phyloP scores from a whole-genome alignment of 2,888 invertebrate species.

The Cephus nigrinus region DNA sequence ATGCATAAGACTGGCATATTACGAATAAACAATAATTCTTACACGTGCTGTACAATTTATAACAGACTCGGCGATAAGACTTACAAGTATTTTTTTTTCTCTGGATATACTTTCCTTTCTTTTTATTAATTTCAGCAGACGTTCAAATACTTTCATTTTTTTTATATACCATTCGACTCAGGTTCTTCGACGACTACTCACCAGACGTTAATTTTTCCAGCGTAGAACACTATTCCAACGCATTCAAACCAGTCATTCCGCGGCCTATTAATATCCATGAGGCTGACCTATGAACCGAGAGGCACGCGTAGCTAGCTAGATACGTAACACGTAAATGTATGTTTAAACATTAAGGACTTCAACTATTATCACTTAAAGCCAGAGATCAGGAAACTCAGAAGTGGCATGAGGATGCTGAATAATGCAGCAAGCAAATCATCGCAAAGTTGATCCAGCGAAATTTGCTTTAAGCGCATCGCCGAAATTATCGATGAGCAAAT shows the following conservation, averaged over 20 bases:
- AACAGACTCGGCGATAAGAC: not conserved
- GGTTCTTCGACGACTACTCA: not conserved
- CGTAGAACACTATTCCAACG: not conserved
- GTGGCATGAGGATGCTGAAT: not conserved
- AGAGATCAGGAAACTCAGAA: not conserved
- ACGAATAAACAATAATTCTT: not conserved
- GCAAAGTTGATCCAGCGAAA: not conserved
- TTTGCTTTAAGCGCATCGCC: not conserved
- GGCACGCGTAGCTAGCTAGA: not conserved
- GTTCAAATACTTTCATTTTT: not conserved
- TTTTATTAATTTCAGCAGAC: not conserved
- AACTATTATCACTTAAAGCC: not conserved
- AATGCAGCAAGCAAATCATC: not conserved
- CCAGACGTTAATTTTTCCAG: not conserved
- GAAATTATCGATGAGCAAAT: not conserved
- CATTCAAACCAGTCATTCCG: slow-evolving; percentile 5
- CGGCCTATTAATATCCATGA: slow-evolving; percentile 29
- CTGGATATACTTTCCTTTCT: not conserved
- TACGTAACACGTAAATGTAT: not conserved
- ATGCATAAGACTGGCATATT: not conserved
- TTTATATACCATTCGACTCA: not conserved
- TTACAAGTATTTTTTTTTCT: not conserved
- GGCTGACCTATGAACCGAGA: slow-evolving; percentile 5
- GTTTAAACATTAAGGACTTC: not conserved
- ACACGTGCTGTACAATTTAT: not conserved